Evolutionary conservation across 1,140 invertebrate species (phyloP).

Genomic region (Dreissena polymorpha): DNA sequence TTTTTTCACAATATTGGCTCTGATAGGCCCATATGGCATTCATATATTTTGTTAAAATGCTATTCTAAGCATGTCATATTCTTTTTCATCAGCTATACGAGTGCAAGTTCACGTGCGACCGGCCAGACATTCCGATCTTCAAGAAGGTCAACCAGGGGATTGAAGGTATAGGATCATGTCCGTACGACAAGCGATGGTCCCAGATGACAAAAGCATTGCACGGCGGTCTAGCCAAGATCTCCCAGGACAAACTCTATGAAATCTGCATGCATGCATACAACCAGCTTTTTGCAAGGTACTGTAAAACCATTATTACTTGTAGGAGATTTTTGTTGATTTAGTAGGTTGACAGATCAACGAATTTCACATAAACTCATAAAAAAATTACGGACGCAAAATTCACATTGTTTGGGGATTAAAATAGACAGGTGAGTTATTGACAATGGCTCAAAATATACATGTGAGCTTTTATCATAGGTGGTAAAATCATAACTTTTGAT

Average conservation of each 20-base stretch:
- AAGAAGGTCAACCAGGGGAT: constrained; percentile 11
- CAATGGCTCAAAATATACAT: neutral
- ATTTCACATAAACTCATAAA: neutral
- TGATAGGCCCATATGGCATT: too few species aligned
- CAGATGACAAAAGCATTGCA: constrained; percentile 21
- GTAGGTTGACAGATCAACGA: neutral
- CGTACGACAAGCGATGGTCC: constrained; percentile 29
- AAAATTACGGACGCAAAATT: neutral
- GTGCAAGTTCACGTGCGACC: neutral
- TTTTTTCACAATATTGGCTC: too few species aligned
- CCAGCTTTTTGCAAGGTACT: constrained; percentile 22
- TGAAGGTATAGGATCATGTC: constrained; percentile 43
- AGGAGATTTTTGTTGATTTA: neutral
- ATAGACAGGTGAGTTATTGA: neutral
- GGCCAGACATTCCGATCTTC: constrained; percentile 40
- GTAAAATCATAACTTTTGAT: too few species aligned
- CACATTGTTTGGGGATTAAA: neutral
- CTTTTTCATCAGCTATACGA: neutral
- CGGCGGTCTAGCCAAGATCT: constrained; percentile 18
- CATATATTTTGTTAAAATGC: too few species aligned
- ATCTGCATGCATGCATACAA: constrained; percentile 5
- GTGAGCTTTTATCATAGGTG: neutral
- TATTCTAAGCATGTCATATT: too few species aligned
- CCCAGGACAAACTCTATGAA: neutral
- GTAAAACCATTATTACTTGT: neutral